These are phyloP conservation scores for Calameuta pallipes DNA, from an alignment of 2,888 invertebrate species.

Conservation along the genomic window DNA sequence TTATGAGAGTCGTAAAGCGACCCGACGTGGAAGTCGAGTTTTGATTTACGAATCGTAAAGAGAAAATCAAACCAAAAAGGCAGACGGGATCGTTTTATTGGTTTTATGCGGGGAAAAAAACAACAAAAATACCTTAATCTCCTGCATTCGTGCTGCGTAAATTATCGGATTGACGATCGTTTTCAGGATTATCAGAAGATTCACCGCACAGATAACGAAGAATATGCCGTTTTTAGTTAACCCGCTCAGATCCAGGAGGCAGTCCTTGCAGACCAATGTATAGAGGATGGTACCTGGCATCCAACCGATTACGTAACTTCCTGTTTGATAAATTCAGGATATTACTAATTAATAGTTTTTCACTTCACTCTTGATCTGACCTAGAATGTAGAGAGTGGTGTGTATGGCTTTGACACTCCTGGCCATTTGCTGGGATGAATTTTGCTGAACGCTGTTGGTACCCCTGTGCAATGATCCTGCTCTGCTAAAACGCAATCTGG, in stretches of 20 bases:
- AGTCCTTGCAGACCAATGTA: slow-evolving; percentile 71
- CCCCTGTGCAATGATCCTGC: slow-evolving; percentile 49
- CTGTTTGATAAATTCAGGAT: slow-evolving; percentile 13
- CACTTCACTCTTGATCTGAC: slow-evolving; percentile 42
- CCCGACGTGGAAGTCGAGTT: neutral
- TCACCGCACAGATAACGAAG: slow-evolving; percentile 60
- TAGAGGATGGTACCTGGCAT: slow-evolving; percentile 72
- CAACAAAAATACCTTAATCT: slow-evolving; percentile 73
- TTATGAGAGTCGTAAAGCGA: neutral
- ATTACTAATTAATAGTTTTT: slow-evolving; percentile 51
- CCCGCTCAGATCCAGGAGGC: slow-evolving; percentile 45
- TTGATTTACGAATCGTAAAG: neutral
- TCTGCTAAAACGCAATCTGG: slow-evolving; percentile 65
- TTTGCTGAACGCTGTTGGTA: slow-evolving; percentile 24
- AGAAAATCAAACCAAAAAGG: neutral
- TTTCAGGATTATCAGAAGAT: slow-evolving; percentile 73
- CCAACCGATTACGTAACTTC: slow-evolving; percentile 71
- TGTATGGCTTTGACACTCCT: slow-evolving; percentile 71
- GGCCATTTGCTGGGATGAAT: slow-evolving; percentile 57
- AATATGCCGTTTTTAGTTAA: slow-evolving; percentile 35
- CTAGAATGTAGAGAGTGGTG: slow-evolving; percentile 74
- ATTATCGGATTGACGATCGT: slow-evolving; percentile 75
- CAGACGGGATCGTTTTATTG: neutral
- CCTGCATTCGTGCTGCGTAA: slow-evolving; percentile 75
- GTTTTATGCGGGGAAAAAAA: too few relatives aligned